Evolutionary conservation across 2,113 vertebrate species (phyloP), one percentile per base, ranked within the genome.

Genomic region (Otis tarda): DNA sequence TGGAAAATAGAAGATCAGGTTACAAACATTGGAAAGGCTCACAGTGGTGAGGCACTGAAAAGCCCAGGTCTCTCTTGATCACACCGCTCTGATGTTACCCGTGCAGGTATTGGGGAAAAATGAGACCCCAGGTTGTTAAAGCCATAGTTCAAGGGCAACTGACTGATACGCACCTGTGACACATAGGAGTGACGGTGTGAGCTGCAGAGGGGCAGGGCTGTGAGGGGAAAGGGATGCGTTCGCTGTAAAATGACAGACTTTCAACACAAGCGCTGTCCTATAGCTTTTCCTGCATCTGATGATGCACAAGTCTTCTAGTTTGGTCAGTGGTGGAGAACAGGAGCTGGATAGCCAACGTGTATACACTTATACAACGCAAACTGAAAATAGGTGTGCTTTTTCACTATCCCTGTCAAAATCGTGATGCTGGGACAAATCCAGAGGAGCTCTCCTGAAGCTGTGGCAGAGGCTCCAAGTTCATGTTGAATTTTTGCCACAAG

Each of bases 301-400:
- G 53, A 5, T 1, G 14, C 30, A 13, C 6, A 9, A 10, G 4
- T 43, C 14, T 31, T 69, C 33, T 7, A 5, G 14, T 22, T 43
- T 53, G 30, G 27, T 69, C 7, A 27, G 33, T 7, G 5, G 25
- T 39, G 67, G 73, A 60, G 43, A 49, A 9, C 23, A 65, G 71
- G 45, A 82, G 53, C 17, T 63, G n/a, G 21, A 4, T 23, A 10
- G 4, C 6, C 8, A 74, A 12, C 0, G 1, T 0, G 0, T 14
- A 4, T 27, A 22, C 65, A 25, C 3, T 19, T 8, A 9, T 1
- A 25, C 4, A 39, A 33, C 49, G 13, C 12, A 55, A n/a, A 35
- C 1, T 13, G 49, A 52, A 23, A 82, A 3, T 19, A 45, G 61
- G 8, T 3, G 31, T 41, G 25, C 41, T 60, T 68, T 73, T 35